Conservation (phyloP, 2,888 invertebrate species). For the Torymus tubicola region DNA sequence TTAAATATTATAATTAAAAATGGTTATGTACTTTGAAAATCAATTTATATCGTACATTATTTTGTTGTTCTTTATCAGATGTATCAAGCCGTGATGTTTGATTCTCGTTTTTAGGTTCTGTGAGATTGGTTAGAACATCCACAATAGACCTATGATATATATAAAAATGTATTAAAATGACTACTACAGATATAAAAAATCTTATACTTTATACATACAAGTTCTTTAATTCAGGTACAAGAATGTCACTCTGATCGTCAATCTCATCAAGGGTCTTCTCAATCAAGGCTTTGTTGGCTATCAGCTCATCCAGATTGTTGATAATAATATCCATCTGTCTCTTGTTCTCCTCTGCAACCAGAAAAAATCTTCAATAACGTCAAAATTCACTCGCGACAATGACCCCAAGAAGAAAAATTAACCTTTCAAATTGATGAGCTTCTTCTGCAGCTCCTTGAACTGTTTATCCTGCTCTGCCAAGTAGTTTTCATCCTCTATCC, state of each 20-base stretch:
- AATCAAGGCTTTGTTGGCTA: constrained; percentile 25
- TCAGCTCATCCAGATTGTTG: constrained; percentile 39
- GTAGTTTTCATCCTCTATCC: constrained; percentile 20
- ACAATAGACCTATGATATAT: no score
- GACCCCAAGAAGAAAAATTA: constrained; percentile 1
- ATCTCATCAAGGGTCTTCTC: constrained; percentile 41
- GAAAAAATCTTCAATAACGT: neutral
- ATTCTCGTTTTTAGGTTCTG: no score
- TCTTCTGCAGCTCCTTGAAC: constrained; percentile 33
- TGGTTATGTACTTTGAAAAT: no score
- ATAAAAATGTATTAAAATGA: no score
- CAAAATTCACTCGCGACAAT: neutral
- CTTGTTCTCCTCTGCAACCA: constrained; percentile 42
- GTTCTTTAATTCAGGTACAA: neutral
- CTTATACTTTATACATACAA: constrained; percentile 4
- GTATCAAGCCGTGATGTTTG: no score
- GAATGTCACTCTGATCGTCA: constrained; percentile 8
- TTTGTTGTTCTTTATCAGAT: no score
- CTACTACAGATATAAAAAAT: no score
- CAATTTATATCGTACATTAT: no score
- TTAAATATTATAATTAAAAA: no score
- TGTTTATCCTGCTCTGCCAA: constrained; percentile 34
- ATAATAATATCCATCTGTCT: constrained; percentile 44
- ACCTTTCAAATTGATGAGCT: constrained; percentile 29
- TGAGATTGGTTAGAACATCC: no score